Percentiles rank a stretch among this genome's conserved stretches.
phyloP scores from a whole-genome alignment of 2,797 vertebrate species.

The Thaleichthys pacificus region DNA sequence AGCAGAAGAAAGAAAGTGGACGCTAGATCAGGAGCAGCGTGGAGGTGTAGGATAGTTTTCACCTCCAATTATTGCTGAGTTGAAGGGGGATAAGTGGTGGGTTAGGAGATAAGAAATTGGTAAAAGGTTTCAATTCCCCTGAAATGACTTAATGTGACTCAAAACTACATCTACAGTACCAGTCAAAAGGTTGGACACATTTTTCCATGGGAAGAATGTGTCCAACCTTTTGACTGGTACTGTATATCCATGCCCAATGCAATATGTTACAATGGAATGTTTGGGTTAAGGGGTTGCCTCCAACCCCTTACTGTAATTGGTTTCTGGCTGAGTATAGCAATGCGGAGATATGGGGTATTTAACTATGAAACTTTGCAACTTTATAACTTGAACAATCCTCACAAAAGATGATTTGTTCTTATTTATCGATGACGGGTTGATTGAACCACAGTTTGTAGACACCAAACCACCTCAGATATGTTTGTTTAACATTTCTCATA shows the following conservation, averaged over 20 bases:
- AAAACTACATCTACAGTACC: background rate
- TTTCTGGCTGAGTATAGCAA: background rate
- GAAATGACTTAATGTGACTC: background rate
- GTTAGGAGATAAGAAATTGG: background rate
- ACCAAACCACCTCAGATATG: too few relatives aligned
- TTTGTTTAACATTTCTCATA: too few relatives aligned
- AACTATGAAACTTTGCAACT: too few relatives aligned
- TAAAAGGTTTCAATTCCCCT: background rate
- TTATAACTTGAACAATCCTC: too few relatives aligned
- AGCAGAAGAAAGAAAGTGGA: background rate
- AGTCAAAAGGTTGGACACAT: too few relatives aligned
- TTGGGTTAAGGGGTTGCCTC: slow-evolving; percentile 25
- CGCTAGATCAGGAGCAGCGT: too few relatives aligned
- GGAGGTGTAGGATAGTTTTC: background rate
- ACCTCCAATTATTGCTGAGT: background rate
- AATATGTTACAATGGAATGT: background rate
- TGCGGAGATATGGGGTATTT: background rate
- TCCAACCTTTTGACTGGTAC: too few relatives aligned
- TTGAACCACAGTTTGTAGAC: too few relatives aligned
- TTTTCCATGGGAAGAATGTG: too few relatives aligned
- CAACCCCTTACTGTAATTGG: slow-evolving; percentile 32
- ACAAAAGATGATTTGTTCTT: too few relatives aligned
- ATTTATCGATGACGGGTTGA: too few relatives aligned
- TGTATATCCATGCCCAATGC: background rate
- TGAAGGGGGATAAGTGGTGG: background rate